Base-by-base conservation (phyloP, 2,888 invertebrate genomes). In the Trilocha varians region DNA sequence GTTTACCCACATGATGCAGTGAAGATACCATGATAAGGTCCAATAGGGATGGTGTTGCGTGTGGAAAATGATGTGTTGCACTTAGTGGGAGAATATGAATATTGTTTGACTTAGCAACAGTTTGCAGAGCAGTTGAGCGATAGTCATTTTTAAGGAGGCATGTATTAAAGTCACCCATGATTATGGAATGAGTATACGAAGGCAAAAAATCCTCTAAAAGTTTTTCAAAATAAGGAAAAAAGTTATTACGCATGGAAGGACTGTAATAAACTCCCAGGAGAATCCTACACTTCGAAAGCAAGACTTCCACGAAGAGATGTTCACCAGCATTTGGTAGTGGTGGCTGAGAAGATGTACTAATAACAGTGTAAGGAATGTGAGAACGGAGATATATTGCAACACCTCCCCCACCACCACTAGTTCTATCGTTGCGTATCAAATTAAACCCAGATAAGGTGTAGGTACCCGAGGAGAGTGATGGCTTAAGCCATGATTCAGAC, bases 191-290 rank as follows among this genome's bases (percentile, higher is more conserved):
- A 15, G 11, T 25, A 8, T 42, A 39, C 3, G 32, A 16, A 3
- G 42, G 45, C 41, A 4, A 45, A 13, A 3, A 45, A 32, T 9
- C 40, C 34, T n/a, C n/a, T n/a, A n/a, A n/a, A n/a, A n/a, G n/a
- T n/a, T n/a, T n/a, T 39, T 44, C 44, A 11, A 44, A 44, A 9
- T 38, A 41, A 3, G 33, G 4, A 9, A 39, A 42, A 15, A 17
- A 42, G n/a, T 39, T 39, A 5, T 32, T 32, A 11, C n/a, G n/a
- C n/a, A n/a, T n/a, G n/a, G n/a, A 42, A 1, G 17, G 25, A 16
- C 32, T 8, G 13, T 42, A 42, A 13, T 34, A 42, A n/a, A 33
- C 42, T 33, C 42, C 32, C 1, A 41, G 16, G 8, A 41, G 33
- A 13, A 37, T n/a, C 33, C 37, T 41, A 1, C 16, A 15, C 6